Percentiles rank a stretch among this genome's conserved stretches.
Conservation (phyloP, 2,113 vertebrate genomes). For the Monarcha castaneiventris region DNA sequence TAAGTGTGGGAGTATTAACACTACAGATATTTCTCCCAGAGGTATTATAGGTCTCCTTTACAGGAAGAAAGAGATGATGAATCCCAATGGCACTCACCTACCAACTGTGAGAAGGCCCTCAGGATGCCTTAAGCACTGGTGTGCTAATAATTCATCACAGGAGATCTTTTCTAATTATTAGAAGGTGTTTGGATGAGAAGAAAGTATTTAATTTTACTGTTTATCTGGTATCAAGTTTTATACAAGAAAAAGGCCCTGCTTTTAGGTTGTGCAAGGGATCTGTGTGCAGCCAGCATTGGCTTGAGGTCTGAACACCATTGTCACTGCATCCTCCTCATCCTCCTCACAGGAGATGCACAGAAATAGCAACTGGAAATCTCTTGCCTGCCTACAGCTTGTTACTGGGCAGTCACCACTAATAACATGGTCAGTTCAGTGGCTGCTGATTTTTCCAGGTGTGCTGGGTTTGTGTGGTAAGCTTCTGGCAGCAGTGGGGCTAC, state of each 20-base stretch:
- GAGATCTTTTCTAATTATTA: background rate
- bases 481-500: background rate
- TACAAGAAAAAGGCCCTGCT: background rate
- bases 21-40: background rate
- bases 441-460: background rate
- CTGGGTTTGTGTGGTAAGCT: background rate
- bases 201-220: background rate
- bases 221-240: background rate
- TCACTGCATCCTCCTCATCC: background rate
- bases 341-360: background rate
- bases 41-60: background rate
- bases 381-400: background rate
- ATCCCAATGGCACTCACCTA: background rate
- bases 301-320: background rate
- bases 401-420: too few relatives aligned
- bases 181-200: background rate
- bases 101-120: background rate
- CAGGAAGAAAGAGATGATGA: background rate
- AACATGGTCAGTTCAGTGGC: background rate
- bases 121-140: background rate
- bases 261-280: background rate
- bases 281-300: background rate
- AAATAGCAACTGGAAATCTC: background rate
- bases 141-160: background rate
- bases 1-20: background rate